Base-by-base conservation (phyloP, 2,888 invertebrate species). In the Tenodera sinensis region DNA sequence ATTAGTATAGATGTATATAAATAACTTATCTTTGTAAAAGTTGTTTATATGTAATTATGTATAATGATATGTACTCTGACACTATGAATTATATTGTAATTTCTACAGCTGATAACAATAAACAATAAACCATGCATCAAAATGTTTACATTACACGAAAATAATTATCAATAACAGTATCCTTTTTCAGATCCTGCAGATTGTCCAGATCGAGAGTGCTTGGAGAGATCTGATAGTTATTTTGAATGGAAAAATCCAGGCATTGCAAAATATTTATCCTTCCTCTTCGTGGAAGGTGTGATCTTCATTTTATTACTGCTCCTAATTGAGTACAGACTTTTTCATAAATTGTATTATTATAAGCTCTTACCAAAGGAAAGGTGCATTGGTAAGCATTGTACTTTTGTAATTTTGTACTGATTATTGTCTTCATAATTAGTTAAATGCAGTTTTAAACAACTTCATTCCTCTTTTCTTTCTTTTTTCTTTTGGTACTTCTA, bases 241-340 rank as follows among this genome's bases (percentile, higher is more conserved):
- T 96, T 96, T 91, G 94, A 94, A 0, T 97, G 97, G 96, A 93
- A 95, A 30, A 93, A 94, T 42, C 96, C 96, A 0, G 98, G 97
- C 1, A 95, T 97, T 82, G 94, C 96, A 30, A 94, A 96, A 2
- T 96, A 97, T 93, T 91, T 97, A 4, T 89, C 95, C 0, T 95
- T 95, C 91, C 94, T 97, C 92, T 89, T 94, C 2, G 82, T 93
- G 0, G 94, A 95, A 8, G 95, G 96, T 7, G 88, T 95, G 0
- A 87, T 96, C 0, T 94, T 96, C 90, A 96, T 97, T 93, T 25
- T 92, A 0, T 89, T 97, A 0, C 93, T 97, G 14, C 93, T 97
- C 90, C 89, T 95, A 3, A 92, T 96, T 8, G 98, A 98, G 92
- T 95, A 95, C 92, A 93, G 94, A 90, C 89, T 95, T 2, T 92